Evolutionary conservation across 2,113 vertebrate species (phyloP).

Genomic region (Gavialis gangeticus): DNA sequence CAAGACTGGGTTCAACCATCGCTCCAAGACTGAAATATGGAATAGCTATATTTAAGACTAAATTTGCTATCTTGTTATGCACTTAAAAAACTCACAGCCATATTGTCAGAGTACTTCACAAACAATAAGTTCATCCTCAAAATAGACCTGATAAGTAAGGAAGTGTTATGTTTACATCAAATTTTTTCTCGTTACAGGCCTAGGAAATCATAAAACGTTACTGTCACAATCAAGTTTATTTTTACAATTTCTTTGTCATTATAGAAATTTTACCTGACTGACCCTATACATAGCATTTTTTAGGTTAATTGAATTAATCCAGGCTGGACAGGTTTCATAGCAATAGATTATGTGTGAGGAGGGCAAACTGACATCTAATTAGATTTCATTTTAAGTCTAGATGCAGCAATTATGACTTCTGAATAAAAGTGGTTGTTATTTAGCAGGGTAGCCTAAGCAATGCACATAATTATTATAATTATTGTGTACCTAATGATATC

Average conservation of each 20-base stretch:
- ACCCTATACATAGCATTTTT: not conserved
- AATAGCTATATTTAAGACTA: not conserved
- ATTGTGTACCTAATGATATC: conserved; percentile 85
- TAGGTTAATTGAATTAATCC: conserved; percentile 26
- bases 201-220: not conserved
- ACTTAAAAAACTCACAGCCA: not conserved
- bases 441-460: conserved; percentile 84
- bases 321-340: conserved; percentile 47
- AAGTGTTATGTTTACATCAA: not conserved
- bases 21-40: not conserved
- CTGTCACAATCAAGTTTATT: not conserved
- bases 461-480: conserved; percentile 87
- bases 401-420: conserved; percentile 85
- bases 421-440: conserved; percentile 84
- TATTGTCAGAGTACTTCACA: not conserved
- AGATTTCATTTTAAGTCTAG: conserved; percentile 84
- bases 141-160: not conserved
- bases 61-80: not conserved
- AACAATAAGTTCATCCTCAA: not conserved
- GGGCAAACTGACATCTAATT: conserved; percentile 80
- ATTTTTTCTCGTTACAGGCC: not conserved
- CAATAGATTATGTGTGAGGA: conserved; percentile 26
- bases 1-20: not conserved
- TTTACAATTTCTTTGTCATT: not conserved
- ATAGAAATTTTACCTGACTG: not conserved